A percentile compares a stretch with the other conserved stretches of the same genome.
Evolutionary conservation across 1,140 invertebrate genomes (phyloP).

Genomic region (Rhagoletis zephyria): DNA sequence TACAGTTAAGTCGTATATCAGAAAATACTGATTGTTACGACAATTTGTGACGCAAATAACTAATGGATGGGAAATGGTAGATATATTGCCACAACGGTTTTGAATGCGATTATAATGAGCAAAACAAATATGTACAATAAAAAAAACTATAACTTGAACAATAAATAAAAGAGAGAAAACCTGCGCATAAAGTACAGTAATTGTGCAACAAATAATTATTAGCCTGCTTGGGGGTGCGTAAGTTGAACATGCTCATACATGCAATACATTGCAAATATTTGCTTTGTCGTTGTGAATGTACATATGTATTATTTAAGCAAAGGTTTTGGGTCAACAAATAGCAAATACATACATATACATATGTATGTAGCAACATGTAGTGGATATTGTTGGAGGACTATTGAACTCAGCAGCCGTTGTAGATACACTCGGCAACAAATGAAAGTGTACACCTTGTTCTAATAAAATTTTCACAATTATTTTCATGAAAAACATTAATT

Average conservation of each 20-base stretch:
- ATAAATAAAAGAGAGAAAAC: neutral
- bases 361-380: neutral
- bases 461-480: too few species aligned
- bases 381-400: neutral
- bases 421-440: neutral
- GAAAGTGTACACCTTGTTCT: too few species aligned
- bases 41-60: constrained; percentile 34
- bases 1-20: neutral
- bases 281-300: neutral
- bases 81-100: neutral
- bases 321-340: neutral
- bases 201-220: neutral
- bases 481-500: too few species aligned
- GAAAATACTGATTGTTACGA: constrained; percentile 26
- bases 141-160: neutral
- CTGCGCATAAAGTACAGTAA: constrained; percentile 16
- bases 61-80: constrained; percentile 1
- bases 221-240: neutral
- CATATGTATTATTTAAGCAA: neutral
- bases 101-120: constrained; percentile 32
- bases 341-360: too few species aligned
- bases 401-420: neutral
- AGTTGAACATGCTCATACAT: neutral
- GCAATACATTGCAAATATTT: neutral
- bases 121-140: constrained; percentile 29